These are phyloP conservation scores for Danaus melanippus DNA, from an alignment of 1,140 invertebrate genomes.

Conservation along the genomic window DNA sequence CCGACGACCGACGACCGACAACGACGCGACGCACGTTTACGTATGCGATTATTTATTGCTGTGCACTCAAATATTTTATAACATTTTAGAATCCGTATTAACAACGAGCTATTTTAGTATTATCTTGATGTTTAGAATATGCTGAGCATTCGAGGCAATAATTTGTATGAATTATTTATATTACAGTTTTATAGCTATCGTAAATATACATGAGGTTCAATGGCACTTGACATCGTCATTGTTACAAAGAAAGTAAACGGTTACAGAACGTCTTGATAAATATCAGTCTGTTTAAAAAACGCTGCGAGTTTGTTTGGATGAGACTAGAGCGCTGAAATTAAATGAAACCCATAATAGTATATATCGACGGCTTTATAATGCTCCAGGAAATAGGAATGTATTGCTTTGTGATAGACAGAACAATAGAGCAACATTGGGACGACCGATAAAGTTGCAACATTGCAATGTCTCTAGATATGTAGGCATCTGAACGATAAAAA, in stretches of 20 bases:
- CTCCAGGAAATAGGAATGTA: slow-evolving; percentile 40
- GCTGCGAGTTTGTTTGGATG: not conserved
- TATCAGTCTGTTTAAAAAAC: not conserved
- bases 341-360: slow-evolving; percentile 12
- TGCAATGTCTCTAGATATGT: slow-evolving; percentile 12
- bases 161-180: too few species aligned
- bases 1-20: slow-evolving; percentile 12
- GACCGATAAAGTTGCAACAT: slow-evolving; percentile 36
- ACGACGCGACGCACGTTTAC: slow-evolving; percentile 17
- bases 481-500: slow-evolving; percentile 25
- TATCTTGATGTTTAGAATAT: too few species aligned
- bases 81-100: slow-evolving; percentile 1
- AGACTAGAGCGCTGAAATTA: slow-evolving; percentile 1
- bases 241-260: slow-evolving; percentile 1
- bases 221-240: slow-evolving; percentile 2
- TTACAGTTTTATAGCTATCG: too few species aligned
- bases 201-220: slow-evolving; percentile 1
- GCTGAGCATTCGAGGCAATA: too few species aligned
- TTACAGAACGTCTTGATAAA: not conserved
- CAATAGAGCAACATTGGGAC: slow-evolving; percentile 31
- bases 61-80: slow-evolving; percentile 3
- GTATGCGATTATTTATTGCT: slow-evolving; percentile 21
- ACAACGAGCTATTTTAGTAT: slow-evolving; percentile 6
- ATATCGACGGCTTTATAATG: slow-evolving; percentile 33
- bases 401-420: slow-evolving; percentile 34